phyloP scores from a whole-genome alignment of 2,113 vertebrate species.

The Symphodus melops region DNA sequence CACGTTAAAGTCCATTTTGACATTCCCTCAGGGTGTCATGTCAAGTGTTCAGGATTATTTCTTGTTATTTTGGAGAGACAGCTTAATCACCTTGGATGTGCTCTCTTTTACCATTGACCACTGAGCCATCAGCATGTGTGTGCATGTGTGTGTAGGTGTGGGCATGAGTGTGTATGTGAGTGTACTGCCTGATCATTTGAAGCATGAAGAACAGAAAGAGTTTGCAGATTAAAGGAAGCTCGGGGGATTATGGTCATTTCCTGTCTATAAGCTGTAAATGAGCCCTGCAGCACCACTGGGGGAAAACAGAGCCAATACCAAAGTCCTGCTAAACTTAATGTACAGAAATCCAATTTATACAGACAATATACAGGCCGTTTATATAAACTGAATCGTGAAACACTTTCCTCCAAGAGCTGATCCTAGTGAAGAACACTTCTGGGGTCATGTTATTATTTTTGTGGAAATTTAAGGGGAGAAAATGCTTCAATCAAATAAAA shows the following conservation, averaged over 20 bases:
- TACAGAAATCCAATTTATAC: neutral
- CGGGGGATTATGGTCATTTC: conserved; percentile 79
- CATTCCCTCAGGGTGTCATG: conserved; percentile 9
- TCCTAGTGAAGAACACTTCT: too few relatives aligned
- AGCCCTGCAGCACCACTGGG: conserved; percentile 54
- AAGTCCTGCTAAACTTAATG: conserved; percentile 15
- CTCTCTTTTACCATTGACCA: conserved; percentile 64
- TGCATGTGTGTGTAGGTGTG: neutral
- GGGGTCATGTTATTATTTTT: neutral
- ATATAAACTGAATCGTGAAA: too few relatives aligned
- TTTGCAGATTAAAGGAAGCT: conserved; percentile 77
- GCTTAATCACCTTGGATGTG: conserved; percentile 65
- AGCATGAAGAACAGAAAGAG: conserved; percentile 79
- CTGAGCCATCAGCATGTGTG: conserved; percentile 47
- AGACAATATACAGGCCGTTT: neutral
- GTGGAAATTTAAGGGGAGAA: neutral
- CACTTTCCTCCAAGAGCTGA: too few relatives aligned
- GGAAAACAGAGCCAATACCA: conserved; percentile 41
- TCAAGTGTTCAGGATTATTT: conserved; percentile 50
- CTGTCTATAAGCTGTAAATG: conserved; percentile 79
- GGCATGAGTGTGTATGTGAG: conserved; percentile 25
- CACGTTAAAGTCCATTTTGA: neutral
- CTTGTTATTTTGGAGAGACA: conserved; percentile 48
- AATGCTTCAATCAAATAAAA: too few relatives aligned
- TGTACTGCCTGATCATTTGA: conserved; percentile 60